phyloP scores from a whole-genome alignment of 2,113 vertebrate genomes.

The Amphiprion ocellaris region DNA sequence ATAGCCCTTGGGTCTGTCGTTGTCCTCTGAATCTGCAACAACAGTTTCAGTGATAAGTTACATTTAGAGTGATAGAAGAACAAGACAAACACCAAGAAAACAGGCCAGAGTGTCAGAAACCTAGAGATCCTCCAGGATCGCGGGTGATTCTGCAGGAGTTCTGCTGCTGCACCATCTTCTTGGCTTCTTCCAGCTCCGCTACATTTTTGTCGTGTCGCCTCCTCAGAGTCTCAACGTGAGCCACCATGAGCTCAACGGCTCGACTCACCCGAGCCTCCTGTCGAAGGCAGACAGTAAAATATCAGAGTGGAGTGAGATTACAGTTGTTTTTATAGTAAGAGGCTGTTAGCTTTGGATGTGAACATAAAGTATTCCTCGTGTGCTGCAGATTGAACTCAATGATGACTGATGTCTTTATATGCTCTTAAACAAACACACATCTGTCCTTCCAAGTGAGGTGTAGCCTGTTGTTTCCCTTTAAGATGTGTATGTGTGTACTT shows the following conservation, averaged over 20 bases:
- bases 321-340: no score
- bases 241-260: conserved; percentile 89
- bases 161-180: conserved; percentile 79
- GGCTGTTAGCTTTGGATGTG: no score
- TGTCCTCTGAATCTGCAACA: conserved; percentile 82
- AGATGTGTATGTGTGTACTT: neutral
- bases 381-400: neutral
- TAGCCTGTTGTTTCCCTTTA: no score
- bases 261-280: conserved; percentile 89
- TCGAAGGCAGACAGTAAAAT: neutral
- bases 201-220: conserved; percentile 77
- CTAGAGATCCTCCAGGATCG: conserved; percentile 74
- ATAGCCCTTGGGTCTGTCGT: conserved; percentile 62
- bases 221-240: conserved; percentile 89
- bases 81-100: neutral
- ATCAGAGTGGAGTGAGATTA: no score
- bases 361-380: neutral
- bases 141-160: conserved; percentile 71
- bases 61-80: neutral
- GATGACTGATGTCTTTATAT: neutral
- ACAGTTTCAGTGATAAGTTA: conserved; percentile 29
- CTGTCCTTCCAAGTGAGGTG: neutral
- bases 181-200: conserved; percentile 87
- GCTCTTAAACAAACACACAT: no score
- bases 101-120: neutral